phyloP scores from a whole-genome alignment of 2,888 invertebrate genomes.

The Frankliniella fusca region DNA sequence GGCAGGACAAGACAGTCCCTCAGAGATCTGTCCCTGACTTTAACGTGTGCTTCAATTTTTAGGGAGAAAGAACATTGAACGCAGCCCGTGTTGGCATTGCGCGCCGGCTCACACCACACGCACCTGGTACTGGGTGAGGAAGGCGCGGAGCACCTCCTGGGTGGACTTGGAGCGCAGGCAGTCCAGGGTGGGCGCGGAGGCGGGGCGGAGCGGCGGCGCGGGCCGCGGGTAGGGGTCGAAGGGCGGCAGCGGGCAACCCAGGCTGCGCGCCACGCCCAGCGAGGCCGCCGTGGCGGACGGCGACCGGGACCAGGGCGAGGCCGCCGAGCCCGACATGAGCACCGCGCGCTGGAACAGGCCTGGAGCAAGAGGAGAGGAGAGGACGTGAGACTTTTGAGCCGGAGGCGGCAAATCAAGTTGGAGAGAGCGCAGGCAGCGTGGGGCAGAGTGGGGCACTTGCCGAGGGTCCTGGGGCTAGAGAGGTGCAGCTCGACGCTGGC shows the following conservation, averaged over 20 bases:
- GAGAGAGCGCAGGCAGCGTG: no score
- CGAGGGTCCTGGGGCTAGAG: constrained; percentile 61
- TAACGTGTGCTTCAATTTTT: no score
- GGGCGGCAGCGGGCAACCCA: constrained; percentile 49
- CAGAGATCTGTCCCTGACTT: no score
- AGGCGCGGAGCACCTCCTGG: constrained; percentile 57
- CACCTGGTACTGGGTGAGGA: constrained; percentile 54
- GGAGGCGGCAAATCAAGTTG: no score
- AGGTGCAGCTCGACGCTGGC: constrained; percentile 64
- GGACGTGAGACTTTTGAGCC: no score
- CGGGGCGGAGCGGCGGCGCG: constrained; percentile 33
- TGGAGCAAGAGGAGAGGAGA: constrained; percentile 37
- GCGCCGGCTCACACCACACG: no score
- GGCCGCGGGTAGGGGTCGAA: constrained; percentile 27
- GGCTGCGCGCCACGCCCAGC: constrained; percentile 54
- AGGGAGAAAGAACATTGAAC: neutral
- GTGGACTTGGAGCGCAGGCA: constrained; percentile 61
- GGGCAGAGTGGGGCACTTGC: constrained; percentile 44
- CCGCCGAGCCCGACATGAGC: constrained; percentile 60
- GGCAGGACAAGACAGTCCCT: no score
- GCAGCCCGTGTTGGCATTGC: no score
- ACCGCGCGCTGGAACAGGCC: constrained; percentile 63
- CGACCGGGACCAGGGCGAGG: constrained; percentile 52
- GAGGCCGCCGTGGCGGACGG: constrained; percentile 51
- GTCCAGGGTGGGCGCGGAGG: constrained; percentile 47